These are phyloP conservation scores for Neosilurus hyrtlii DNA, from an alignment of 2,797 vertebrate species.

Conservation along the genomic window DNA sequence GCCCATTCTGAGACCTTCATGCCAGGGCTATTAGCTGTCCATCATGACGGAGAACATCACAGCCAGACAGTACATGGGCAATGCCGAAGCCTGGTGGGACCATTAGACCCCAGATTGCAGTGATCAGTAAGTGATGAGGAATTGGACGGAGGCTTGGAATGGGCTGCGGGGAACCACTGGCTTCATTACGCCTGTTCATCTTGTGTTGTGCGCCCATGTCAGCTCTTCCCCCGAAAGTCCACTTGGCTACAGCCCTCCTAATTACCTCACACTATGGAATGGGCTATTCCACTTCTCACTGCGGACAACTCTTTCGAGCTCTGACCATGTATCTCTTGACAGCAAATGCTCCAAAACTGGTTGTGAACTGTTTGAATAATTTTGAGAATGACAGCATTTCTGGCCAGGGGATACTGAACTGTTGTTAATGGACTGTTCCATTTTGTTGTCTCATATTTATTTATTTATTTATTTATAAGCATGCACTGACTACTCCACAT, in stretches of 20 bases:
- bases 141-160: constrained; percentile 53
- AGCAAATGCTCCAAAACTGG: constrained; percentile 21
- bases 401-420: constrained; percentile 7
- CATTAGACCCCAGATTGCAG: constrained; percentile 58
- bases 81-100: constrained; percentile 55
- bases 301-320: constrained; percentile 27
- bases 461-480: no score
- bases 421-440: not conserved
- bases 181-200: constrained; percentile 65
- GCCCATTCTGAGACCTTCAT: constrained; percentile 40
- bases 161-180: constrained; percentile 56
- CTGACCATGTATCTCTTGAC: constrained; percentile 13
- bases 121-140: constrained; percentile 65
- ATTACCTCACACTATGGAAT: constrained; percentile 48
- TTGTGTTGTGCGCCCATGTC: constrained; percentile 55
- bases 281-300: constrained; percentile 11
- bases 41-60: constrained; percentile 45
- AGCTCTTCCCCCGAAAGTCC: constrained; percentile 50
- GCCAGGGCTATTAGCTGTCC: constrained; percentile 60
- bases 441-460: no score
- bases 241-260: constrained; percentile 49
- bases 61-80: constrained; percentile 39
- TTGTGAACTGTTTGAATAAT: constrained; percentile 34
- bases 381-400: constrained; percentile 25
- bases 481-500: not conserved